Base-by-base conservation (phyloP, 2,888 invertebrate genomes). In the Diplolepis rosae region DNA sequence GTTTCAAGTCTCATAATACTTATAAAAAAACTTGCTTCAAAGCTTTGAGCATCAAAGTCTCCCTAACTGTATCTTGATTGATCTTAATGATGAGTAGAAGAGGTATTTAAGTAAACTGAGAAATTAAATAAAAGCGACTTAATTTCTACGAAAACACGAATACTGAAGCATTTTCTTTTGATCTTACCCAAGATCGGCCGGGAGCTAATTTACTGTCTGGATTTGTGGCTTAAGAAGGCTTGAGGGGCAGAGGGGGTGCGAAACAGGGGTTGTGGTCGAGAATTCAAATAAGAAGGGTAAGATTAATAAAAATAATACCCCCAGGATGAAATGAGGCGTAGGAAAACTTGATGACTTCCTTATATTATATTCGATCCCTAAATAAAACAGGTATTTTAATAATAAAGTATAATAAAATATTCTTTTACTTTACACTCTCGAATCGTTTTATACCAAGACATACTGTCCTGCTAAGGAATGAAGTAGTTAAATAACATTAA, bases 61-160 rank as follows among this genome's bases (percentile, higher is more conserved):
- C 13, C 2, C 22, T 27, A 4, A 27, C 7, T 39, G 22, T 39
- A 11, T 6, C n/a, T n/a, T 61, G 39, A 61, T 61, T 6, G 39
- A 27, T 61, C 13, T n/a, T 9, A 61, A 24, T 61, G 67, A 65
- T 24, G 69, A 74, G 73, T 71, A 69, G 70, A 77, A 75, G 54
- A 61, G 61, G 65, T 72, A 70, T 67, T 72, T n/a, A 61, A 65
- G 70, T 69, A 72, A 76, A 73, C 70, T 68, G 65, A 70, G 65
- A 77, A 79, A 79, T 77, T 76, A 76, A 76, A 79, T 77, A 76
- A 76, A 73, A 76, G 74, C 72, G 73, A 76, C 72, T 76, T 76
- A 76, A 79, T 75, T 73, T 73, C 77, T 72, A 30, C 69, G 2
- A 69, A 67, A 79, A 68, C 35, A 22, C 6, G 4, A 39, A 22